Conservation (phyloP, 2,113 vertebrate species). For the Nerophis lumbriciformis region DNA sequence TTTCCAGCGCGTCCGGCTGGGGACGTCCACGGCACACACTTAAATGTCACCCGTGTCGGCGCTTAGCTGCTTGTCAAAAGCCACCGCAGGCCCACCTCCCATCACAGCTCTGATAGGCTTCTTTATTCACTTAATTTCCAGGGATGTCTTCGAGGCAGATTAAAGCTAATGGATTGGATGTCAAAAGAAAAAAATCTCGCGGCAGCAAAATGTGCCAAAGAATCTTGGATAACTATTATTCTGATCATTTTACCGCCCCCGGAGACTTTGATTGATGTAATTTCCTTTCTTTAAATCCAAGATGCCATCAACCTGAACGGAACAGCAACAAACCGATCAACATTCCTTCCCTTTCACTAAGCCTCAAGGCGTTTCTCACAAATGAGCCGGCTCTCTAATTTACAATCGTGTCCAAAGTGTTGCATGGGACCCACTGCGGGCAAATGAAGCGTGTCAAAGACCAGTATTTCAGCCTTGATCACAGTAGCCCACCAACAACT, state of each 20-base stretch:
- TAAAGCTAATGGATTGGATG: constrained; percentile 37
- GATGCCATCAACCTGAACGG: constrained; percentile 54
- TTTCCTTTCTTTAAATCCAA: constrained; percentile 51
- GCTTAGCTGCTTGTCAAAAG: constrained; percentile 41
- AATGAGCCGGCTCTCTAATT: constrained; percentile 57
- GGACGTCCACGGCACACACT: constrained; percentile 38
- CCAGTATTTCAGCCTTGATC: constrained; percentile 47
- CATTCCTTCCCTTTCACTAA: constrained; percentile 28
- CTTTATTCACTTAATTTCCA: constrained; percentile 30
- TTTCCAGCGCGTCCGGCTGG: constrained; percentile 35
- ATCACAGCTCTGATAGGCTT: constrained; percentile 12
- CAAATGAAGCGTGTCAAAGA: constrained; percentile 58
- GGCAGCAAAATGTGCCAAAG: constrained; percentile 29
- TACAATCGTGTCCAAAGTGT: constrained; percentile 58
- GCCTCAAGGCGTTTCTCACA: constrained; percentile 53
- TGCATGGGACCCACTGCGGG: constrained; percentile 46
- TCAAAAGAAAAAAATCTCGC: constrained; percentile 32
- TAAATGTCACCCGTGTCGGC: constrained; percentile 53
- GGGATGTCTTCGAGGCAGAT: constrained; percentile 42
- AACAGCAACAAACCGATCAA: constrained; percentile 45
- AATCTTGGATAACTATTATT: constrained; percentile 59
- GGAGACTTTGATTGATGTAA: constrained; percentile 56
- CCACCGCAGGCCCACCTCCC: constrained; percentile 14
- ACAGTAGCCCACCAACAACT: constrained; percentile 8
- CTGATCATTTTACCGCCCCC: constrained; percentile 57